Conservation (phyloP, 2,113 vertebrate species). For the Calidris pugnax region DNA sequence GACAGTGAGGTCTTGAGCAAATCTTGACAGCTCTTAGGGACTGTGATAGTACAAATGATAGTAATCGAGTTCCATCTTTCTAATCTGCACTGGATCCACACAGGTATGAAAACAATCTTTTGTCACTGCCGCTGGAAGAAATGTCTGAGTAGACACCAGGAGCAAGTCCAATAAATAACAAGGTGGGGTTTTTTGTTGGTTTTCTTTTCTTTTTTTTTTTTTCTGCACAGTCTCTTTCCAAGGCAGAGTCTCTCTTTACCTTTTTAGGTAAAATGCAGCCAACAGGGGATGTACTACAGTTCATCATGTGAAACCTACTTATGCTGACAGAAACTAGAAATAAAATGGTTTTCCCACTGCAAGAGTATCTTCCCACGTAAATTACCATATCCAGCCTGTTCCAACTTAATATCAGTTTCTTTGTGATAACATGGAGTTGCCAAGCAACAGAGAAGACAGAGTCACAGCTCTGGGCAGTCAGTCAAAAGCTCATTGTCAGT, state of each 20-base stretch:
- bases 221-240: constrained; percentile 3
- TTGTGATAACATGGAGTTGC: constrained; percentile 69
- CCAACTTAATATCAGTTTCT: constrained; percentile 73
- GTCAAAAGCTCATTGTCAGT: constrained; percentile 59
- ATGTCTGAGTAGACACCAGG: not conserved
- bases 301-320: constrained; percentile 60
- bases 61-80: not conserved
- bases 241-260: constrained; percentile 50
- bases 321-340: constrained; percentile 67
- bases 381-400: constrained; percentile 68
- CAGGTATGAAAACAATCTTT: not conserved
- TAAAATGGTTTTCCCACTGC: constrained; percentile 62
- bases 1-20: not conserved
- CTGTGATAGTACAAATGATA: not conserved
- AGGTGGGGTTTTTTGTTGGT: not conserved
- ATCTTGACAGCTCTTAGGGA: not conserved
- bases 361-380: constrained; percentile 69
- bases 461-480: constrained; percentile 63
- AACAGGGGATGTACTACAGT: constrained; percentile 30
- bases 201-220: not conserved
- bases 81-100: not conserved
- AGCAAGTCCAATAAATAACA: constrained; percentile 18
- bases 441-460: constrained; percentile 69
- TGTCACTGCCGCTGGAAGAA: not conserved
- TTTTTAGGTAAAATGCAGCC: constrained; percentile 71